Evolutionary conservation across 2,113 vertebrate species (phyloP), one percentile per base, ranked within the genome.

Genomic region (Columba janthina): DNA sequence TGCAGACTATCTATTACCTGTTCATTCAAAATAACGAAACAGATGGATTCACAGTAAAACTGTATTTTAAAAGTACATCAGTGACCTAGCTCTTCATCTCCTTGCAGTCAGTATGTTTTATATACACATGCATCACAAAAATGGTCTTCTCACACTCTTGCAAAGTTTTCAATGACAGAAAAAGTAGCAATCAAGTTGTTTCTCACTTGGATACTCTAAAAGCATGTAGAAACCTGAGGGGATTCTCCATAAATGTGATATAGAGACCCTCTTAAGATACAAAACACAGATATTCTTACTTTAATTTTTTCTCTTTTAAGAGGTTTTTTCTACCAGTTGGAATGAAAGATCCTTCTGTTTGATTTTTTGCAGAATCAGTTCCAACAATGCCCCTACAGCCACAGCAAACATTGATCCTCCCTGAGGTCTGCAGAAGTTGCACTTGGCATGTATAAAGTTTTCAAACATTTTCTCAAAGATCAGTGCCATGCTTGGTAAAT

Each of bases 311-410:
- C 5, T 38, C 29, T 78, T 70, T 69, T 25, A 61, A n/a, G 0
- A 1, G 53, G 4, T 61, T 13, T 91, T 10, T 50, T 60, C 54
- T n/a, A 15, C 6, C 9, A 19, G 5, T 17, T 76, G 36, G 70
- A 91, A 70, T n/a, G 32, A 51, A 61, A 85, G 16, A 7, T 88
- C 5, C 34, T 70, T 29, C n/a, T 54, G 3, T 40, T 60, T 25
- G 36, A 31, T 48, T 70, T 85, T 28, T 58, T 77, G 17, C 16
- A 95, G 73, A 69, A 22, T 34, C 18, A 32, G 18, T 32, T 75
- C 24, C 32, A 53, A 28, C 26, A 75, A 12, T 0, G 0, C 1
- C 46, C 24, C 57, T 51, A 6, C 13, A 54, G 6, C 25, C 24
- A 28, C 1, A 6, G 34, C 54, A 75, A 73, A 51, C 32, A n/a